phyloP scores from a whole-genome alignment of 1,140 invertebrate species.

The Listronotus bonariensis region DNA sequence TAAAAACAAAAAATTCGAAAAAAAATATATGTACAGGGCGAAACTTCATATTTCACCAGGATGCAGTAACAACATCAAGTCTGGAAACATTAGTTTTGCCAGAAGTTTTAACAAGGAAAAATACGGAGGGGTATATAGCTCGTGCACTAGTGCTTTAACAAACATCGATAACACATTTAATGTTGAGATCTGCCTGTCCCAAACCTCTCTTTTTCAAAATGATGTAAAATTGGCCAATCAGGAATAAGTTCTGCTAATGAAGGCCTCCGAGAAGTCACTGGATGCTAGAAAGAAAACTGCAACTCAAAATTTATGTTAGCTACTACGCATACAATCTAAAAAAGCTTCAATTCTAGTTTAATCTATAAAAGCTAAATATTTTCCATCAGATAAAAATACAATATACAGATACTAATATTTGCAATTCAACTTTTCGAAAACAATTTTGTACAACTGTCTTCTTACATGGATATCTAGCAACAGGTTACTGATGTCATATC shows the following conservation, averaged over 20 bases:
- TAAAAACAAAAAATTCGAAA: slow-evolving; percentile 37
- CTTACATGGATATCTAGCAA: too few relatives aligned
- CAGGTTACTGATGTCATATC: too few relatives aligned
- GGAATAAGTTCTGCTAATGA: slow-evolving; percentile 94
- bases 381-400: too few relatives aligned
- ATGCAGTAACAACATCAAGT: slow-evolving; percentile 46
- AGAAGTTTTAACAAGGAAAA: slow-evolving; percentile 9
- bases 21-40: slow-evolving; percentile 37
- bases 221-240: slow-evolving; percentile 93
- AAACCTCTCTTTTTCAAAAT: slow-evolving; percentile 80
- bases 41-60: slow-evolving; percentile 23
- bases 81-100: slow-evolving; percentile 33
- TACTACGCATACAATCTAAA: slow-evolving; percentile 15
- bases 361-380: background rate
- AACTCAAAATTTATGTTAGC: slow-evolving; percentile 31
- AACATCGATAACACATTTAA: slow-evolving; percentile 42
- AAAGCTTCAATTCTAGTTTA: background rate
- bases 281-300: slow-evolving; percentile 61
- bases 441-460: too few relatives aligned
- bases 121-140: slow-evolving; percentile 19
- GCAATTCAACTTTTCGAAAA: too few relatives aligned
- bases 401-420: too few relatives aligned
- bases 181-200: slow-evolving; percentile 52
- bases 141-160: slow-evolving; percentile 29
- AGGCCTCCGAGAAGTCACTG: slow-evolving; percentile 75